phyloP scores from a whole-genome alignment of 2,113 vertebrate species.

The Spilogale gracilis region DNA sequence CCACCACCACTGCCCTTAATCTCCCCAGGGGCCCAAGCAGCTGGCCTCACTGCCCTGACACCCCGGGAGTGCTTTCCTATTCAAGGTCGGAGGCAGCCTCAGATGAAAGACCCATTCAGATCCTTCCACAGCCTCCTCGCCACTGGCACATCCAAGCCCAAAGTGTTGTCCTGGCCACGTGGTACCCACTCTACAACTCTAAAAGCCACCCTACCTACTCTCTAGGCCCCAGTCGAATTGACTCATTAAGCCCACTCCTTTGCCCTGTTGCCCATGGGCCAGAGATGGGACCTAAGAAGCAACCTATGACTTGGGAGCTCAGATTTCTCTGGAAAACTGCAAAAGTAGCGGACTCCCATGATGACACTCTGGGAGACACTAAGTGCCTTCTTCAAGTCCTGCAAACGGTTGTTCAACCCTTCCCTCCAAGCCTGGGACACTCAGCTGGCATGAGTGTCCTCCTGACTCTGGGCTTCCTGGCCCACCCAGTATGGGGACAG shows the following conservation, averaged over 20 bases:
- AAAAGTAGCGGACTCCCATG: not conserved
- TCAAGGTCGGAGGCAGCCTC: not conserved
- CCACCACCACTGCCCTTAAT: not conserved
- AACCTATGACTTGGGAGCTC: not conserved
- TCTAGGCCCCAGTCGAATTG: not conserved
- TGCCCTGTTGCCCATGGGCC: not conserved
- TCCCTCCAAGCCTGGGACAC: not conserved
- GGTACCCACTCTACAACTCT: constrained; percentile 5
- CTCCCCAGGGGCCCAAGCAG: not conserved
- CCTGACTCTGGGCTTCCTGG: not conserved
- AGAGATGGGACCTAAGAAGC: not conserved
- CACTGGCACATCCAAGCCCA: not conserved
- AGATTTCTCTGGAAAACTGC: not conserved
- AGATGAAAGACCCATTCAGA: not conserved
- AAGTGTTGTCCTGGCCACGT: not conserved
- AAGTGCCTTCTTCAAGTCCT: constrained; percentile 24
- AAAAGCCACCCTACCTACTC: constrained; percentile 1
- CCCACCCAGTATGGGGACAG: not conserved
- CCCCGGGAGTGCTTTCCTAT: not conserved
- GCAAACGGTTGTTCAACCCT: not conserved
- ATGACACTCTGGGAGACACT: constrained; percentile 3
- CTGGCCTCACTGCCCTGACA: not conserved
- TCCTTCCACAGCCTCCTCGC: not conserved
- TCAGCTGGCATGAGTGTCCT: not conserved
- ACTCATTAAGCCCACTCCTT: not conserved